phyloP scores from a whole-genome alignment of 2,797 vertebrate species.

The Gymnocypris eckloni region DNA sequence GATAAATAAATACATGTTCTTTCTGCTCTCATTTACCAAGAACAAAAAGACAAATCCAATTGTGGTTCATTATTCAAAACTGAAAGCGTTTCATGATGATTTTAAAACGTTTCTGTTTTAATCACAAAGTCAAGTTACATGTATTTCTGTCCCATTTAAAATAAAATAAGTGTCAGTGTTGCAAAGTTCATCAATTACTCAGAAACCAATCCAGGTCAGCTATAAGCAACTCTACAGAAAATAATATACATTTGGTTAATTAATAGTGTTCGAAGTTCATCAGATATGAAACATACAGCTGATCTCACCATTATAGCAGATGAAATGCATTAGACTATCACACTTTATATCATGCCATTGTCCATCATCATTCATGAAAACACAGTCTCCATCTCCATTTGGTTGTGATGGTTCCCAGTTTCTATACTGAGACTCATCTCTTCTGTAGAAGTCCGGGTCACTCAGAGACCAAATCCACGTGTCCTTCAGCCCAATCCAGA shows the following conservation, averaged over 20 bases:
- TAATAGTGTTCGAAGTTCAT: too few relatives aligned
- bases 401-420: background rate
- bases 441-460: constrained; percentile 5
- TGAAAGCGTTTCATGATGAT: background rate
- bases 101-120: background rate
- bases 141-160: too few relatives aligned
- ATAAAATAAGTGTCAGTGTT: too few relatives aligned
- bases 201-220: too few relatives aligned
- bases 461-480: constrained; percentile 52
- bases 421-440: background rate
- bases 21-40: background rate
- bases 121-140: too few relatives aligned
- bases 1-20: background rate
- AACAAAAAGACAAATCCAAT: background rate
- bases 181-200: too few relatives aligned
- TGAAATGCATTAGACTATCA: accelerated
- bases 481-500: constrained; percentile 48
- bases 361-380: background rate
- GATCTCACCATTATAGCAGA: constrained; percentile 51
- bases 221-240: too few relatives aligned
- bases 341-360: accelerated
- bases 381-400: background rate
- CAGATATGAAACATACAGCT: background rate
- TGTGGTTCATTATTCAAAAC: background rate
- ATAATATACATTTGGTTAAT: too few relatives aligned